Percentiles rank a stretch among this genome's conserved stretches.
Evolutionary conservation across 1,140 invertebrate genomes (phyloP).

Genomic region (Drosophila malerkotliana): DNA sequence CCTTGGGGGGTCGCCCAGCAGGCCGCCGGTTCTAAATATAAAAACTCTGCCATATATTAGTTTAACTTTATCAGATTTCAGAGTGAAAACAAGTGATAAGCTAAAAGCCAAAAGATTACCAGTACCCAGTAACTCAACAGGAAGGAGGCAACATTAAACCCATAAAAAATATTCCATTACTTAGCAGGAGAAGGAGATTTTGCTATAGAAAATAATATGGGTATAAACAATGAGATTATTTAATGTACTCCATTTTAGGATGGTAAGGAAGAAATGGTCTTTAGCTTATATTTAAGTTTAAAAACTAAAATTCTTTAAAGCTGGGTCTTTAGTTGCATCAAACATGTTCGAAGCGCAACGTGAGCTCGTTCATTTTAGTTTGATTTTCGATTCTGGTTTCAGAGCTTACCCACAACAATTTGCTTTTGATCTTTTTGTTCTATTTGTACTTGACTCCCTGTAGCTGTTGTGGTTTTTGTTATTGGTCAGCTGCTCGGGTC

Average conservation of each 20-base stretch:
- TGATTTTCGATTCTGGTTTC: slow-evolving; percentile 27
- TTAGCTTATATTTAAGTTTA: background rate
- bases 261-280: too few species aligned
- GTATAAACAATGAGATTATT: slow-evolving; percentile 5
- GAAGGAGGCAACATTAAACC: slow-evolving; percentile 14
- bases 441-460: slow-evolving; percentile 15
- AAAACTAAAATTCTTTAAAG: background rate
- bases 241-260: too few species aligned
- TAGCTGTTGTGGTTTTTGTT: slow-evolving; percentile 31
- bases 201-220: background rate
- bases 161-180: slow-evolving; percentile 39
- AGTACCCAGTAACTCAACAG: slow-evolving; percentile 12
- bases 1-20: slow-evolving; percentile 33
- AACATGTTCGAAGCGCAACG: slow-evolving; percentile 40
- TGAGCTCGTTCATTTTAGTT: slow-evolving; percentile 30
- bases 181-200: slow-evolving; percentile 3
- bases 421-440: slow-evolving; percentile 32
- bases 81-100: slow-evolving; percentile 45
- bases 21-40: slow-evolving; percentile 28
- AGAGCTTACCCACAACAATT: slow-evolving; percentile 53
- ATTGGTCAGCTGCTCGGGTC: slow-evolving; percentile 48
- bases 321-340: slow-evolving; percentile 25
- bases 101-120: slow-evolving; percentile 32
- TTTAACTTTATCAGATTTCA: slow-evolving; percentile 48
- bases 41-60: slow-evolving; percentile 26